Conservation (phyloP, 92 coral and sea anemone genomes). For the Plumapathes pennacea region DNA sequence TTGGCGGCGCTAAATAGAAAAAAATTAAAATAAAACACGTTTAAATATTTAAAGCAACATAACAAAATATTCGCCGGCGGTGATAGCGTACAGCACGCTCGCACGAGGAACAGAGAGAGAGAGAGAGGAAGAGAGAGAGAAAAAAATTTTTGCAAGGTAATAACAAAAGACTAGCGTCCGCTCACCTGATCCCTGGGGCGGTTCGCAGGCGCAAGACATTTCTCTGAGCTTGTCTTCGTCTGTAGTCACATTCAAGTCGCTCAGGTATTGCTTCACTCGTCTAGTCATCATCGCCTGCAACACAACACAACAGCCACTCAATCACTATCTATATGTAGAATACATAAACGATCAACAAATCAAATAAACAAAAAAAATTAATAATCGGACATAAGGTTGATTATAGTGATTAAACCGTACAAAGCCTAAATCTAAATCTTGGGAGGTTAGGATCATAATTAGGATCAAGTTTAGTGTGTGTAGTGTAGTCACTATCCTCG, state of each 20-base stretch:
- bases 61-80: background rate
- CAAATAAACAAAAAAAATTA: too few relatives aligned
- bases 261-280: conserved; percentile 79
- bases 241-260: conserved; percentile 60
- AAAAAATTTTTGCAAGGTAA: too few relatives aligned
- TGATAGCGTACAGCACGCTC: background rate
- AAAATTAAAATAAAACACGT: background rate
- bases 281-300: conserved; percentile 91
- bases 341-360: background rate
- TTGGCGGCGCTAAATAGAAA: conserved; percentile 65
- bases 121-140: background rate
- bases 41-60: background rate
- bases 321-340: background rate
- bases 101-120: background rate
- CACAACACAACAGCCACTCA: conserved; percentile 3
- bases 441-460: too few relatives aligned
- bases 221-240: conserved; percentile 91
- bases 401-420: too few relatives aligned
- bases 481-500: too few relatives aligned
- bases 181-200: conserved; percentile 92
- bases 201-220: conserved; percentile 88
- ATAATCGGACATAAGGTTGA: too few relatives aligned
- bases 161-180: background rate
- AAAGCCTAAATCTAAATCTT: too few relatives aligned
- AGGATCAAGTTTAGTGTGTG: too few relatives aligned